Conservation (phyloP, 2,797 vertebrate genomes). For the Nyctalus aviator region DNA sequence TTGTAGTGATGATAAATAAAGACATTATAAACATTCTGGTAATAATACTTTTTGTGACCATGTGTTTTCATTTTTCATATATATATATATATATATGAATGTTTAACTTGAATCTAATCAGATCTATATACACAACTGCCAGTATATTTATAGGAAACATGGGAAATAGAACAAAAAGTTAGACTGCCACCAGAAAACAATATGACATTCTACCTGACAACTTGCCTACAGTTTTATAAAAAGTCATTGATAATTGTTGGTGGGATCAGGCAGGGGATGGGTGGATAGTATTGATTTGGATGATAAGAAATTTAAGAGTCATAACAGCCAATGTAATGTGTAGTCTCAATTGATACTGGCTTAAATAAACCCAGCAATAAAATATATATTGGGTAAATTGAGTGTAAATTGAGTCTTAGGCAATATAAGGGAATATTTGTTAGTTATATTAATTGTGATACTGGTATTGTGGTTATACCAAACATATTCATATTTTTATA, state of each 20-base stretch:
- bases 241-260: not conserved
- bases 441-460: conserved; percentile 38
- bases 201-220: not conserved
- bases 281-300: not conserved
- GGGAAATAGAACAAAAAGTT: conserved; percentile 23
- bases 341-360: conserved; percentile 24
- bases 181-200: not conserved
- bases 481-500: conserved; percentile 41
- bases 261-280: fast-evolving
- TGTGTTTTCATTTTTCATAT: not conserved
- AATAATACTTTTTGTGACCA: not conserved
- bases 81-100: not conserved
- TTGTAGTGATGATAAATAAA: conserved; percentile 29
- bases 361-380: conserved; percentile 55
- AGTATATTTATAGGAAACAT: not conserved
- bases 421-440: conserved; percentile 34
- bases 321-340: not conserved
- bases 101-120: not conserved
- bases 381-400: conserved; percentile 11
- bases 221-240: not conserved
- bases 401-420: not conserved
- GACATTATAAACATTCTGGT: not conserved
- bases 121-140: not conserved
- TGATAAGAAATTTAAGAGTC: not conserved
- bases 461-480: not conserved